phyloP scores from a whole-genome alignment of 2,113 vertebrate genomes.

The Asarcornis scutulata region DNA sequence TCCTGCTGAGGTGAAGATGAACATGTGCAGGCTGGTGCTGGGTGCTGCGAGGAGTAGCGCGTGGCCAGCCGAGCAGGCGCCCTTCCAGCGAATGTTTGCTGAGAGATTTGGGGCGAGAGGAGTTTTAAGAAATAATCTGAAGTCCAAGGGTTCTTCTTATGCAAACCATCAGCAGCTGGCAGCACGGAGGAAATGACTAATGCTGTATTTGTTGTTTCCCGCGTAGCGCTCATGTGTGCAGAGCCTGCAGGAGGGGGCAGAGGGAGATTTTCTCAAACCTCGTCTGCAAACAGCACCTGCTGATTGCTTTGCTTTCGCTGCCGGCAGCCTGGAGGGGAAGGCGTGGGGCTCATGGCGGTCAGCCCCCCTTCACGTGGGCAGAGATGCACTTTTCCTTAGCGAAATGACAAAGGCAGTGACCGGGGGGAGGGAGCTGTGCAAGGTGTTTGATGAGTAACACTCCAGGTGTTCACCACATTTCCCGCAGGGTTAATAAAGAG shows the following conservation, averaged over 20 bases:
- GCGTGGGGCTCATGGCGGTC: rapidly evolving
- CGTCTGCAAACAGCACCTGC: slow-evolving; percentile 29
- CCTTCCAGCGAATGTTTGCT: not conserved
- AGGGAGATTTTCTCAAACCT: not conserved
- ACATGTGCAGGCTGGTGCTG: not conserved
- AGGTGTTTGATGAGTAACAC: not conserved
- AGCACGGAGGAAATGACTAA: slow-evolving; percentile 51
- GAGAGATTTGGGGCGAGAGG: slow-evolving; percentile 7
- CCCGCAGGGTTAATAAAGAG: not conserved
- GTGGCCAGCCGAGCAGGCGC: not conserved
- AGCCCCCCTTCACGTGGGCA: not conserved
- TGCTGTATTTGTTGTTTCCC: slow-evolving; percentile 33
- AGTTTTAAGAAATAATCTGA: slow-evolving; percentile 63
- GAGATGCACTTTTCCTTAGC: not conserved
- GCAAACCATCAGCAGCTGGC: slow-evolving; percentile 66
- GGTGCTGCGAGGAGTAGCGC: not conserved
- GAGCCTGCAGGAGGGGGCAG: not conserved
- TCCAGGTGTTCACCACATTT: not conserved
- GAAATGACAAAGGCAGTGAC: not conserved
- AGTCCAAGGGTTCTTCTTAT: slow-evolving; percentile 68
- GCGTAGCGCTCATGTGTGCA: not conserved
- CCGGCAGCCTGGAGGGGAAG: not conserved
- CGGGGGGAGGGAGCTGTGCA: not conserved
- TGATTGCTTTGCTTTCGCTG: slow-evolving; percentile 40
- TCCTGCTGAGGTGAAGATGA: not conserved